Base-by-base conservation (phyloP, 2,888 invertebrate genomes). In the Cephus pulcher region DNA sequence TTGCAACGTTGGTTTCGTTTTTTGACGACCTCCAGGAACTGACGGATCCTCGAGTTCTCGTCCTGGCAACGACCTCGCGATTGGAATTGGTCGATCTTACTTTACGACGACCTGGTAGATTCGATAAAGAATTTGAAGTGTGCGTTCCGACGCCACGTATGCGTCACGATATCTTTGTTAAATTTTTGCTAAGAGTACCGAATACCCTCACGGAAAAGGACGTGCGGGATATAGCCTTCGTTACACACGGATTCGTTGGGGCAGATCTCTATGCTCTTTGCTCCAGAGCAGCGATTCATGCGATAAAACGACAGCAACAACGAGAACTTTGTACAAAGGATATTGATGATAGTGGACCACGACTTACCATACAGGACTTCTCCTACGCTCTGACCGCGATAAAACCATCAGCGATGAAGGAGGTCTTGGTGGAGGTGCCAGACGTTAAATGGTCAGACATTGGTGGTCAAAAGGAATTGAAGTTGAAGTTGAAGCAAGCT, bases 391-490 rank as follows among this genome's bases (percentile, higher is more conserved):
- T 97, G 74, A 94, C 93, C 11, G 92, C 93, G 77, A 95, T 97
- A 0, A 95, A 96, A 85, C 98, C 98, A 0, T 97, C 97, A 89
- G 98, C 98, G 0, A 97, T 98, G 97, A 94, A 97, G 80, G 97
- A 98, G 91, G 94, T 98, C 6, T 93, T 96, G 75, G 95, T 98
- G 81, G 97, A 98, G 92, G 95, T 97, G 80, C 97, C 98, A 2
- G 95, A 97, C 92, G 97, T 98, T 0, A 94, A 94, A 83, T 99
- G 99, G 99, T 92, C 94, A 1, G 99, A 99, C 87, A 98, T 99
- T 83, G 99, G 98, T 0, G 99, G 99, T 0, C 97, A 97, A 90
- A 94, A 95, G 37, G 94, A 96, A 56, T 92, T 99, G 73, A 99
- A 99, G 91, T 90, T 96, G 71, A 96, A 97, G 87, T 92, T 99